phyloP scores from a whole-genome alignment of 1,140 invertebrate genomes.

The Leptopilina boulardi region DNA sequence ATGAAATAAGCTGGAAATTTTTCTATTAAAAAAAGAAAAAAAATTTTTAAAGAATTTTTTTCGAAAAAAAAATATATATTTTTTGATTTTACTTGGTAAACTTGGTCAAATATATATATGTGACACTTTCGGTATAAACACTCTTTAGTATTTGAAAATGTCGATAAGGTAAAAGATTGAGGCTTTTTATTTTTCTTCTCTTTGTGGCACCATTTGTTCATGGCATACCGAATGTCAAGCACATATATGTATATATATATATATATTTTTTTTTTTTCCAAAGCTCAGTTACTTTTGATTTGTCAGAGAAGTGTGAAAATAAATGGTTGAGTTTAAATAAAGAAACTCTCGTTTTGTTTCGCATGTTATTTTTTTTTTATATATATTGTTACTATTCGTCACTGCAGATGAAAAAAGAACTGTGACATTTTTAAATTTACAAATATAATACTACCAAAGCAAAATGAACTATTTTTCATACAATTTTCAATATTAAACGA shows the following conservation, averaged over 20 bases:
- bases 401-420: too few relatives aligned
- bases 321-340: neutral
- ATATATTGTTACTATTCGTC: too few relatives aligned
- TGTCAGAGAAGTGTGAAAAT: neutral
- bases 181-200: neutral
- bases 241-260: too few relatives aligned
- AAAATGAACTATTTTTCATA: too few relatives aligned
- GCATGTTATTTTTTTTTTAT: too few relatives aligned
- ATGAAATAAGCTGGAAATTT: too few relatives aligned
- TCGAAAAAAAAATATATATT: neutral
- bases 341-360: too few relatives aligned
- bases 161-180: neutral
- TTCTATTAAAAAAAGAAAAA: too few relatives aligned
- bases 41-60: neutral
- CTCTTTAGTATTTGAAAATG: neutral
- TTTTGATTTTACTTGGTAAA: neutral
- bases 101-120: neutral
- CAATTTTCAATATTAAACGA: too few relatives aligned
- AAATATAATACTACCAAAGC: too few relatives aligned
- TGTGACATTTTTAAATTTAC: too few relatives aligned
- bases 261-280: neutral
- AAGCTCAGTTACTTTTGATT: neutral
- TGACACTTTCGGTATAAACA: neutral
- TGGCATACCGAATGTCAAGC: neutral
- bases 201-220: neutral